Evolutionary conservation across 2,113 vertebrate genomes (phyloP).

Genomic region (Strix aluco): DNA sequence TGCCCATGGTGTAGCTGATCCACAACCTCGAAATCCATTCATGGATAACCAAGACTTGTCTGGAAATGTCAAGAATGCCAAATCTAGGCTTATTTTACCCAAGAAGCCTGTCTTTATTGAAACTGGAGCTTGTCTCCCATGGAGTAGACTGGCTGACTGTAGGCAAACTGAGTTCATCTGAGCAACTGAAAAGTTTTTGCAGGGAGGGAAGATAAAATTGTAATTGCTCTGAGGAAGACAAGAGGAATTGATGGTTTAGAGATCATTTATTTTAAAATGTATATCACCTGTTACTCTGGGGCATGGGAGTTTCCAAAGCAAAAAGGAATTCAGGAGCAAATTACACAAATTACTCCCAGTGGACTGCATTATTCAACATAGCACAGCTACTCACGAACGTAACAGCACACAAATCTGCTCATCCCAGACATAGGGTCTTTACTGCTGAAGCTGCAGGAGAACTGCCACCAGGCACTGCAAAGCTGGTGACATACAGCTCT

Average conservation of each 20-base stretch:
- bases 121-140: not conserved
- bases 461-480: not conserved
- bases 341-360: not conserved
- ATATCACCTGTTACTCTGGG: not conserved
- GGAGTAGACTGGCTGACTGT: not conserved
- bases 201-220: not conserved
- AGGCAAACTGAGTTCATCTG: not conserved
- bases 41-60: not conserved
- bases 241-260: not conserved
- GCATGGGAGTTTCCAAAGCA: not conserved
- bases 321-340: not conserved
- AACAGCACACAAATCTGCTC: not conserved
- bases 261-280: not conserved
- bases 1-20: rapidly evolving
- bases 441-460: not conserved
- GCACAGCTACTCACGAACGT: not conserved
- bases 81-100: not conserved
- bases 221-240: not conserved
- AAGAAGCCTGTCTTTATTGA: not conserved
- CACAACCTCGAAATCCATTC: not conserved
- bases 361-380: not conserved
- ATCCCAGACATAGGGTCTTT: rapidly evolving
- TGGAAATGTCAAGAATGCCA: not conserved
- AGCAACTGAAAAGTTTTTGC: rapidly evolving
- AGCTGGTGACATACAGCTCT: not conserved